Conservation (phyloP, 2,113 vertebrate species). For the Ceyx cyanopectus region DNA sequence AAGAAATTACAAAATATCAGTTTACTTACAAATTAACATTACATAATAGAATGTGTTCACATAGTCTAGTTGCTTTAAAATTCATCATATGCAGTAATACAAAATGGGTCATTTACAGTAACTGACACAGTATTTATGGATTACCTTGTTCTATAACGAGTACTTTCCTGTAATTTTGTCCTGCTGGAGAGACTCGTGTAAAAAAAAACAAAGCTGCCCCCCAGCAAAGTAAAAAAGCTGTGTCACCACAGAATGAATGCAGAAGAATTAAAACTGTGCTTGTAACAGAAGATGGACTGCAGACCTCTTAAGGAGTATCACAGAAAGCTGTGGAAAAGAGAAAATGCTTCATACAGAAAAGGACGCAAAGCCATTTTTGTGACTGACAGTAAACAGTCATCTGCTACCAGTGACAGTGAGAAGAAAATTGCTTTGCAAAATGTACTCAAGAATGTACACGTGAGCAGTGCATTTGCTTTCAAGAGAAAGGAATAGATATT, state of each 20-base stretch:
- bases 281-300: not conserved
- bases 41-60: not conserved
- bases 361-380: not conserved
- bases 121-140: not conserved
- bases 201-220: not conserved
- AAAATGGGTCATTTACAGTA: not conserved
- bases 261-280: not conserved
- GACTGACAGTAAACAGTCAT: not conserved
- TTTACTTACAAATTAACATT: constrained; percentile 4
- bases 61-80: not conserved
- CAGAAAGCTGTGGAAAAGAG: not conserved
- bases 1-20: constrained; percentile 20
- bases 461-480: not conserved
- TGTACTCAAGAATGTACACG: not conserved
- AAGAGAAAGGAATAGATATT: not conserved
- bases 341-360: not conserved
- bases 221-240: not conserved
- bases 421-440: constrained; percentile 31
- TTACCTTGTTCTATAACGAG: not conserved
- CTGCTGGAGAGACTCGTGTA: not conserved
- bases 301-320: not conserved
- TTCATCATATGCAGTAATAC: not conserved
- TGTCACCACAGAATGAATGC: not conserved
- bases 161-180: not conserved
- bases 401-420: constrained; percentile 16